Evolutionary conservation across 2,797 vertebrate species (phyloP), one percentile per base, ranked within the genome.

Genomic region (Octomys mimax): DNA sequence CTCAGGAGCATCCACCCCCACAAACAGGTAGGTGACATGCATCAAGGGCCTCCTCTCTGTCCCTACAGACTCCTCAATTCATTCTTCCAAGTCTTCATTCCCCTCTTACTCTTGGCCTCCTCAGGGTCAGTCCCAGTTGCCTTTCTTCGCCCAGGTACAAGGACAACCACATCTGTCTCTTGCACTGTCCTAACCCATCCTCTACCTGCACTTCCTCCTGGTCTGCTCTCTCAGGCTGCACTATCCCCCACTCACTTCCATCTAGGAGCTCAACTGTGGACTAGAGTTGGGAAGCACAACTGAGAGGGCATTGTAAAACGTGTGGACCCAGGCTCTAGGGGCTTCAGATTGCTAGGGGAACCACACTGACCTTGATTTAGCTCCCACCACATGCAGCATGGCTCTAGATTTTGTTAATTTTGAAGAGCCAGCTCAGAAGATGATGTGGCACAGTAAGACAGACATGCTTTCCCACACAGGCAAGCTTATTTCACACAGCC

Each of bases 11-110:
- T 24, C 54, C 11, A 77, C 24, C 12, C 36, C 49, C 8, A 3
- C 13, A 64, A 85, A 78, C 82, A 78, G 57, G 62, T 83, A 83
- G 52, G 83, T 28, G 52, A 83, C n/a, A 54, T 14, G 0, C 42
- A 19, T 6, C 0, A 0, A 61, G 36, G 36, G n/a, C 31, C 10
- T 39, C 42, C 7, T 57, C 54, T 57, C 8, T n/a, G 1, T 0
- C 42, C 84, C 77, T 54, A 13, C 8, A 10, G 70, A 24, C 22
- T 18, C 61, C 89, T 21, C 14, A 49, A 39, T 54, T 57, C 75
- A 24, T 66, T 54, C 57, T 83, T 75, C 54, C 22, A 42, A 31
- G 68, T 42, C 36, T 62, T 59, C 0, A 1, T 42, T 57, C 13
- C 13, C 24, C 36, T 83, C 42, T 64, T 14, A 9, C 61, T 24